A percentile compares a stretch with the other conserved stretches of the same genome.
phyloP scores from a whole-genome alignment of 2,888 invertebrate genomes.

The Diloba caeruleocephala region DNA sequence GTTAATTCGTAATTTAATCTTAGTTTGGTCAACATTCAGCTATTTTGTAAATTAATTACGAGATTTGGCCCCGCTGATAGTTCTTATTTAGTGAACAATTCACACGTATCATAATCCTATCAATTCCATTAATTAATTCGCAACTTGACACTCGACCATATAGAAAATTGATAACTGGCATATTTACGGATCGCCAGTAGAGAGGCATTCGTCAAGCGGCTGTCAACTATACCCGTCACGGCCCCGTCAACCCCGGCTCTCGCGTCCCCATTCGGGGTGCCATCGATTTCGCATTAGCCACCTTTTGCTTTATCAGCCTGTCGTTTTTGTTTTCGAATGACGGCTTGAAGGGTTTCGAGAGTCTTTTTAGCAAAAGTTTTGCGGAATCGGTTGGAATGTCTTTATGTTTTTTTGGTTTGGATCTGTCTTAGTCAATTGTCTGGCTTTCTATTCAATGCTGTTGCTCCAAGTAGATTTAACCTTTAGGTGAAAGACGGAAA shows the following conservation, averaged over 20 bases:
- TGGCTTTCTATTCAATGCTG: conserved; percentile 11
- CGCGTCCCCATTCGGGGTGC: conserved; percentile 49
- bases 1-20: too few species aligned
- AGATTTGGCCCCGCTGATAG: too few species aligned
- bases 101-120: not conserved
- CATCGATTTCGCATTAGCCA: conserved; percentile 81
- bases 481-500: too few species aligned
- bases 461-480: too few species aligned
- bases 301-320: conserved; percentile 65
- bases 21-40: too few species aligned
- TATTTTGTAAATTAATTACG: too few species aligned
- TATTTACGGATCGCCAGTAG: conserved; percentile 35
- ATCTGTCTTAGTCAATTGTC: conserved; percentile 34
- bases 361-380: conserved; percentile 29
- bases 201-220: conserved; percentile 51
- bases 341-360: conserved; percentile 33
- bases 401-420: conserved; percentile 25
- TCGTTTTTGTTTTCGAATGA: conserved; percentile 57
- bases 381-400: conserved; percentile 14
- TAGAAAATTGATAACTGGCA: conserved; percentile 48
- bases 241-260: conserved; percentile 39
- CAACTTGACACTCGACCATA: conserved; percentile 7
- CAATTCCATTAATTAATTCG: conserved; percentile 20
- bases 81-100: not conserved
- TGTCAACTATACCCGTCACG: conserved; percentile 53